phyloP scores from a whole-genome alignment of 2,888 invertebrate genomes.

The Troilus luridus region DNA sequence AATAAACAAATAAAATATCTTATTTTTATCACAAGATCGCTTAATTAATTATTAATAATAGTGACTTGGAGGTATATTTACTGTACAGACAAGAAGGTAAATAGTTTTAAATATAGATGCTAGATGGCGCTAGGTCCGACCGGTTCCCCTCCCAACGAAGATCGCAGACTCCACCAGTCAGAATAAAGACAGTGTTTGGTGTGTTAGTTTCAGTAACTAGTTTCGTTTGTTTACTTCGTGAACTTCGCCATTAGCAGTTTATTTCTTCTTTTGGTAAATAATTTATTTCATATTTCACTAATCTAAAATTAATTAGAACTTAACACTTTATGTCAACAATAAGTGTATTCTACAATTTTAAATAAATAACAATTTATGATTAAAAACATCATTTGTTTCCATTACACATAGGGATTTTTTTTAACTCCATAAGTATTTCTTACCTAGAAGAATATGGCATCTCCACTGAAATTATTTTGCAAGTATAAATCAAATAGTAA shows the following conservation, averaged over 20 bases:
- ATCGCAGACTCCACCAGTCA: constrained; percentile 20
- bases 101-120: neutral
- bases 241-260: neutral
- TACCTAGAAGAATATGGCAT: neutral
- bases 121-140: neutral
- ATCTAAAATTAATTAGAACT: neutral
- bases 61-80: too few relatives aligned
- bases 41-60: too few relatives aligned
- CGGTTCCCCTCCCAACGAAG: neutral
- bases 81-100: neutral
- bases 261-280: neutral
- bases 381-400: neutral
- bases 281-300: neutral
- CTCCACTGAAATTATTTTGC: neutral
- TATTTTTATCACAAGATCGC: too few relatives aligned
- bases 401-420: neutral
- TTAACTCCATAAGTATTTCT: neutral
- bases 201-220: neutral
- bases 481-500: neutral
- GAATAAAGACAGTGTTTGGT: neutral
- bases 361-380: too few relatives aligned
- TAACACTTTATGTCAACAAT: too few relatives aligned
- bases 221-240: neutral
- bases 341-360: too few relatives aligned
- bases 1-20: too few relatives aligned